These are phyloP conservation scores for Anomalospiza imberbis DNA, from an alignment of 2,797 vertebrate genomes.

Conservation along the genomic window DNA sequence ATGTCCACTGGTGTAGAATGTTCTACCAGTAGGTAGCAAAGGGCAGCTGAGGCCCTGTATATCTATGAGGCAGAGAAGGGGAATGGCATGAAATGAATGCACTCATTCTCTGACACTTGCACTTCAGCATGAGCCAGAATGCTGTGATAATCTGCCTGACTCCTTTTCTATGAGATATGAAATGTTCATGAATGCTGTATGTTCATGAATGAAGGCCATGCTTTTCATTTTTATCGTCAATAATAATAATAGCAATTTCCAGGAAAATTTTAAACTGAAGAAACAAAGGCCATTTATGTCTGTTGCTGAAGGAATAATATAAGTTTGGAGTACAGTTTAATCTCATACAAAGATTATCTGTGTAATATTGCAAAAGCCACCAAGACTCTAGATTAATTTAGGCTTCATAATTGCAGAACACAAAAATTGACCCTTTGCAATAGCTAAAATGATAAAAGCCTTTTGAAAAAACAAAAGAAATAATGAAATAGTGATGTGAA, in stretches of 20 bases:
- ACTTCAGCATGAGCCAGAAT: not conserved
- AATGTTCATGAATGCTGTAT: not conserved
- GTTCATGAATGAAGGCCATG: not conserved
- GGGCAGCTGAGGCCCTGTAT: not conserved
- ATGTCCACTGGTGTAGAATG: accelerated
- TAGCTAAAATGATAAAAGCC: not conserved
- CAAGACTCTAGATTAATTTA: not conserved
- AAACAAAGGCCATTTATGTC: not conserved
- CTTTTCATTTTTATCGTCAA: not conserved
- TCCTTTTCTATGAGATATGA: not conserved
- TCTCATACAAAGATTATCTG: not conserved
- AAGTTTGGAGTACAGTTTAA: not conserved
- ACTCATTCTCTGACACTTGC: not conserved
- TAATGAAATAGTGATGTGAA: not conserved
- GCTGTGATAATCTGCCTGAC: not conserved
- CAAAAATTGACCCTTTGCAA: not conserved
- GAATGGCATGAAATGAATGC: not conserved
- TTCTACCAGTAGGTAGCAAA: not conserved
- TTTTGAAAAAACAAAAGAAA: conserved; percentile 1
- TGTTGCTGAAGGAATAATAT: not conserved
- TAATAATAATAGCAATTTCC: not conserved
- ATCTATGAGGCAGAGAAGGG: not conserved
- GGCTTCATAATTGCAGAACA: not conserved
- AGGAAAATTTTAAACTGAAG: not conserved
- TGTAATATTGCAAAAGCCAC: not conserved